Percentiles rank a stretch among this genome's conserved stretches.
phyloP scores from a whole-genome alignment of 2,797 vertebrate genomes.

The Pelochelys cantorii region DNA sequence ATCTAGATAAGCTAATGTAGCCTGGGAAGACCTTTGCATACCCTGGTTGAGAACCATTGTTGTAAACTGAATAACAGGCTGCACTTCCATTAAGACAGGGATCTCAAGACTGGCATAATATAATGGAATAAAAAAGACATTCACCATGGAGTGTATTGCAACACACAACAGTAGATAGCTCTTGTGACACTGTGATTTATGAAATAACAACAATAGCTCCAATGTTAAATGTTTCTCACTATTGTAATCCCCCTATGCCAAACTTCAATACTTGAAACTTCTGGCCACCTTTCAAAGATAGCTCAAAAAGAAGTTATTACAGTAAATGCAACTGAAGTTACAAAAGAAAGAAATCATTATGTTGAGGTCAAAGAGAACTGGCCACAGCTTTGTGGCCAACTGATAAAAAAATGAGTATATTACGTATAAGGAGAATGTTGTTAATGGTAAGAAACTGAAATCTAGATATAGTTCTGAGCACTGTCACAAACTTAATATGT shows the following conservation, averaged over 20 bases:
- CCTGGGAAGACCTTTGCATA: too few relatives aligned
- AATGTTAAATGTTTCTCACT: not conserved
- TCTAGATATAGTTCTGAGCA: not conserved
- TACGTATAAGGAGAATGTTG: not conserved
- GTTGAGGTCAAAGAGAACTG: not conserved
- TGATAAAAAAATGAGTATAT: fast-evolving
- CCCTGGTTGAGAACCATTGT: too few relatives aligned
- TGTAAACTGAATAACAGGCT: not conserved
- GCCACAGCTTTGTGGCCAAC: not conserved
- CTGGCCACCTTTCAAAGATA: not conserved
- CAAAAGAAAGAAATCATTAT: not conserved
- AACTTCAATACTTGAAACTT: not conserved
- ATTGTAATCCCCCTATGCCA: not conserved
- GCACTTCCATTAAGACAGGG: not conserved
- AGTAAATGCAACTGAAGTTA: not conserved
- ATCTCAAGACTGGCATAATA: not conserved
- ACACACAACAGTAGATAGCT: not conserved
- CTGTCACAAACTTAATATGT: not conserved
- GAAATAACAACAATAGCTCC: not conserved
- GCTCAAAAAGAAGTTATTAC: not conserved
- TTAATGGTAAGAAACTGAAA: not conserved
- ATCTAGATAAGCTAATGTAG: too few relatives aligned
- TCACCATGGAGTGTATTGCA: not conserved
- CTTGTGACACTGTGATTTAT: not conserved
- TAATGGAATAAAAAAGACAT: not conserved